Evolutionary conservation across 2,888 invertebrate species (phyloP), one percentile per base, ranked within the genome.

Genomic region (Andrena marginata): DNA sequence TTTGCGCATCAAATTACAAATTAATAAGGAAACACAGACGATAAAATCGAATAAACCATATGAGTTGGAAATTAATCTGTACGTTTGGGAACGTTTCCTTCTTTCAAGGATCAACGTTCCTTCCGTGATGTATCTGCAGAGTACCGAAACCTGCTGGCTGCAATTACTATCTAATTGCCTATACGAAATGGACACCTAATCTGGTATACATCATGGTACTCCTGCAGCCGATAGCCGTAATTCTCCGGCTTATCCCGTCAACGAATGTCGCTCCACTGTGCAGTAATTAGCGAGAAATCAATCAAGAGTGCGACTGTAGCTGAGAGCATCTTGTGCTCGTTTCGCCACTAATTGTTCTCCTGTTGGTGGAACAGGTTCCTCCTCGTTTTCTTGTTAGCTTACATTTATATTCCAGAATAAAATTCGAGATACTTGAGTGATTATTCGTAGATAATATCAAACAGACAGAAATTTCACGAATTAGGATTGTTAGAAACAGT

Each of bases 171-270:
- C 51, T 65, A 80, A 80, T 80, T 80, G 77, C 79, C 51, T 80
- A 60, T 77, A 80, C 70, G 79, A 80, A 80, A 80, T 65, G 77
- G 79, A 80, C 77, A 80, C 60, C 70, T 80, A 80, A 80, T 80
- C 77, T 51, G 64, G 60, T 80, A 77, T 77, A 65, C 59, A 77
- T 77, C 77, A 65, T 33, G 65, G 35, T 69, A 20, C 68, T 75
- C 64, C 69, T 48, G 49, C 70, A 59, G 42, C 68, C 68, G 63
- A 78, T 78, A 78, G 65, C 79, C 33, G 56, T 79, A 78, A 80
- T 78, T 80, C 80, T 80, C 80, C 48, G 26, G 78, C 42, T 80
- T 70, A 70, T 78, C 78, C 70, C 70, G 62, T 80, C 80, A 67
- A 79, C 79, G 69, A 79, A 72, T 68, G 51, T 79, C 71, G 31